Conservation (phyloP, 37 sponge, comb jelly and placozoan species). For the Eunapius fragilis region DNA sequence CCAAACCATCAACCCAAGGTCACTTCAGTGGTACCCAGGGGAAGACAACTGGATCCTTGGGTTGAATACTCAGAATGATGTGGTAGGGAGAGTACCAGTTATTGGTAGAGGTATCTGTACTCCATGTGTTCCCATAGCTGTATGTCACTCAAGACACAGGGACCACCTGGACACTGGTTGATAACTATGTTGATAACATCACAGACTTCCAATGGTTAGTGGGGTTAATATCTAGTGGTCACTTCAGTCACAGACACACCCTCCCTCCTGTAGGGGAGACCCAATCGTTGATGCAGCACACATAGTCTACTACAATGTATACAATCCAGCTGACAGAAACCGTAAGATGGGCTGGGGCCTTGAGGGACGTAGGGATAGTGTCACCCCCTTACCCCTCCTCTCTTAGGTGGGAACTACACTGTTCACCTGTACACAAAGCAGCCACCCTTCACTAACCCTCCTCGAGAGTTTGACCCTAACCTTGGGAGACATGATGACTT, state of each 20-base stretch:
- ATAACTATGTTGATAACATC: conserved; percentile 24
- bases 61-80: conserved; percentile 13
- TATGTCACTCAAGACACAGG: conserved; percentile 55
- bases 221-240: too few relatives aligned
- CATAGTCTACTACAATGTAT: conserved; percentile 42
- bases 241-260: not conserved
- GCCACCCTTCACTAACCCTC: conserved; percentile 23
- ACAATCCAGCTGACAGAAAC: conserved; percentile 27
- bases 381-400: not conserved
- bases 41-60: conserved; percentile 26
- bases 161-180: conserved; percentile 11
- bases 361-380: not conserved
- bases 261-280: conserved; percentile 46
- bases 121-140: conserved; percentile 11
- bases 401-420: conserved; percentile 13
- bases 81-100: not conserved
- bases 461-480: conserved; percentile 55
- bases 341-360: not conserved
- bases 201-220: conserved; percentile 51
- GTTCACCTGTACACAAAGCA: conserved; percentile 41
- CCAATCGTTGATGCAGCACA: conserved; percentile 5
- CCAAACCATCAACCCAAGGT: conserved; percentile 36
- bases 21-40: conserved; percentile 51
- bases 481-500: conserved; percentile 60
- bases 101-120: too few relatives aligned